Base-by-base conservation (phyloP, 2,797 vertebrate species). In the Etheostoma perlongum region DNA sequence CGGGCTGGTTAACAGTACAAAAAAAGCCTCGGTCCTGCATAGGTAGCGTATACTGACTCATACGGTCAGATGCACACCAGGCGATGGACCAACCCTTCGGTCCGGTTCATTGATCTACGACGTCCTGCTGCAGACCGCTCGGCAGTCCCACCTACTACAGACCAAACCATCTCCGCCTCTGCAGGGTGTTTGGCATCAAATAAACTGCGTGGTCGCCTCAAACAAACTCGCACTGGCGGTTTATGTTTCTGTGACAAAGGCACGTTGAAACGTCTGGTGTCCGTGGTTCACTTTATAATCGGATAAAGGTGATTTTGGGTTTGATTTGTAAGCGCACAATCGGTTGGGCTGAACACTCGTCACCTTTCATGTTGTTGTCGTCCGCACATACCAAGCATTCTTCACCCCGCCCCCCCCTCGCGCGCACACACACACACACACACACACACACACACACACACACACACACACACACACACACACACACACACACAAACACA, bases 41-140 rank as follows among this genome's bases (percentile, higher is more conserved):
- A 88, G 84, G 82, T 88, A 40, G 10, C 36, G 10, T 40, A 73
- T 18, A 85, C 84, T 90, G 91, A 92, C 90, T 93, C 91, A 91
- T 73, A 83, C 76, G 75, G 84, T 88, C 81, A 86, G 89, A 90
- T 67, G 76, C 80, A 75, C 88, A 84, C 74, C 88, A 82, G 81
- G 76, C 69, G 88, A 84, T 87, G 83, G 92, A 93, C 91, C 94
- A 89, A 88, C 90, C 92, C 93, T 91, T 92, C 89, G 92, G 89
- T 92, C 92, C 88, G 92, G 90, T 95, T 96, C 95, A 96, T 96
- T 96, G 95, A 96, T 96, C 95, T 95, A 90, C 92, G 93, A 90
- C 92, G 93, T 94, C 93, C 94, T 93, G 89, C 90, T 92, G 93
- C 92, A 94, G 94, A 93, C 93, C 92, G 93, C 93, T 94, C 93